These are phyloP conservation scores for Cephus runcator DNA, from an alignment of 2,888 invertebrate species.

Conservation along the genomic window DNA sequence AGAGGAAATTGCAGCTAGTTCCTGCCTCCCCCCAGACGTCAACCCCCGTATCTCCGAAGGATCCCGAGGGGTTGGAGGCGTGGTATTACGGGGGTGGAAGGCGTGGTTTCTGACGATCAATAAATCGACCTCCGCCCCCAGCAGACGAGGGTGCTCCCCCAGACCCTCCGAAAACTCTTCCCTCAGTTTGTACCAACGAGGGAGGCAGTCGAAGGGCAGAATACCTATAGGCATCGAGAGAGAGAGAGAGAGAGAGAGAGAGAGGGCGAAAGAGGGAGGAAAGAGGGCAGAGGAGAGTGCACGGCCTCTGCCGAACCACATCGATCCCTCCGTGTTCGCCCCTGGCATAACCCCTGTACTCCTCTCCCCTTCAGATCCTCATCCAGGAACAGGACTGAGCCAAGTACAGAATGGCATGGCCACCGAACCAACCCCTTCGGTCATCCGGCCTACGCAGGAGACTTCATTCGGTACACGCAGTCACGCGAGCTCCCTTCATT, in stretches of 20 bases:
- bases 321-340: conserved; percentile 41
- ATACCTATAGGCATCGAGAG: not conserved
- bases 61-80: conserved; percentile 50
- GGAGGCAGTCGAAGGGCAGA: not conserved
- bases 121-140: conserved; percentile 34
- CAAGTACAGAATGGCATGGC: conserved; percentile 7
- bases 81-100: conserved; percentile 47
- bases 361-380: not conserved
- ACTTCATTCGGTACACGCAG: conserved; percentile 49
- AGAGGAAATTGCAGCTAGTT: not conserved
- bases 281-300: conserved; percentile 28
- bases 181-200: not conserved
- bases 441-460: conserved; percentile 41
- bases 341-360: not conserved
- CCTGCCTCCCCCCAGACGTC: conserved; percentile 1
- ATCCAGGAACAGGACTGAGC: not conserved
- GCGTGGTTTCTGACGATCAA: conserved; percentile 44
- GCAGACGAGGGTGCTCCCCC: conserved; percentile 32
- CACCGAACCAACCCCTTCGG: conserved; percentile 25
- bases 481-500: conserved; percentile 35
- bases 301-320: conserved; percentile 48
- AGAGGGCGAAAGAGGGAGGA: not conserved
- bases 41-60: not conserved
- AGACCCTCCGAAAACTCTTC: conserved; percentile 17
- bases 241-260: conserved; percentile 21